Conservation (phyloP, 2,797 vertebrate genomes). For the Graptemys geographica region DNA sequence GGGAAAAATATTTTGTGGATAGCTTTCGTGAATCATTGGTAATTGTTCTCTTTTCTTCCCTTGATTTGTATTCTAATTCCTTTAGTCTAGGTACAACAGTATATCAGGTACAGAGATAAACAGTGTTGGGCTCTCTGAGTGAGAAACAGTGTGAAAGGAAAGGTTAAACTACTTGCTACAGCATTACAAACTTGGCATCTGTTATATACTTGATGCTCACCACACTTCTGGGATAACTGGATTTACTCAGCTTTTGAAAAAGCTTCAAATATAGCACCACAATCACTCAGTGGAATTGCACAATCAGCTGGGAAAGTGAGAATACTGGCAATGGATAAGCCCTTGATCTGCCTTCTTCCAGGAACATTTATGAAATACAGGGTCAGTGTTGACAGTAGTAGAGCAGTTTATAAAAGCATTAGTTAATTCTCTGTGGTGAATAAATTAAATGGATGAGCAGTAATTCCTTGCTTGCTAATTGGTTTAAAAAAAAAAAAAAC, state of each 20-base stretch:
- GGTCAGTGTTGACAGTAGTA: not conserved
- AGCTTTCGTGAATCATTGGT: not conserved
- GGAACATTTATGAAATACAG: not conserved
- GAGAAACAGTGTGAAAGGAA: not conserved
- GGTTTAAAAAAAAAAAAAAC: not conserved
- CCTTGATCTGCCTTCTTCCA: conserved; percentile 1
- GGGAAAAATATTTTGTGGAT: not conserved
- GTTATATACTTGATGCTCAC: not conserved
- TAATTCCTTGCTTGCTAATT: not conserved
- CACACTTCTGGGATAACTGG: not conserved
- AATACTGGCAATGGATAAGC: not conserved
- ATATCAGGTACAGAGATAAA: not conserved
- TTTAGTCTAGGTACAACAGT: not conserved
- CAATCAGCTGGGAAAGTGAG: not conserved
- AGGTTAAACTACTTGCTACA: not conserved
- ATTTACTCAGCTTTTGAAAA: not conserved
- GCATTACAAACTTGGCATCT: not conserved
- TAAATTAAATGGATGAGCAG: conserved; percentile 28
- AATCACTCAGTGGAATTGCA: not conserved
- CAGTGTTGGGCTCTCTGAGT: not conserved
- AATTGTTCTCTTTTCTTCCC: not conserved
- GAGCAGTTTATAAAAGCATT: not conserved
- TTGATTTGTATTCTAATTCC: not conserved
- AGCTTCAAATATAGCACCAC: not conserved
- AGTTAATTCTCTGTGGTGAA: not conserved